Conservation (phyloP, 2,888 invertebrate species). For the Drosophila monieri region DNA sequence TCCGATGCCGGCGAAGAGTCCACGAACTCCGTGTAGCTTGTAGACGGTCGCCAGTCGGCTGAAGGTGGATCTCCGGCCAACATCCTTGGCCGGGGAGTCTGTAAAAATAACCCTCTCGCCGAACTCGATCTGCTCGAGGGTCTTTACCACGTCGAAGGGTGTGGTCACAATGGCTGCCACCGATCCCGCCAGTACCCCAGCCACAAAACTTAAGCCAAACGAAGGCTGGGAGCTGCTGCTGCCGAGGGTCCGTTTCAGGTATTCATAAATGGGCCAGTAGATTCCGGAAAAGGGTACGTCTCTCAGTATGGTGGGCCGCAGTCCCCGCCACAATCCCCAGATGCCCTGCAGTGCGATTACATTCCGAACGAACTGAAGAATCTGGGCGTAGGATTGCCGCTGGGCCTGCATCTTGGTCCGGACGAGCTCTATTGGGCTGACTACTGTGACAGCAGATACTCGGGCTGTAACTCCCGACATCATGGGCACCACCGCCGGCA, state of each 20-base stretch:
- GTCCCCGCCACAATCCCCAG: slow-evolving; percentile 92
- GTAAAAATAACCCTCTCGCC: slow-evolving; percentile 89
- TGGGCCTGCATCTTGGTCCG: slow-evolving; percentile 99
- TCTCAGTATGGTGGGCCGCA: slow-evolving; percentile 80
- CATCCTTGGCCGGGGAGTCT: slow-evolving; percentile 71
- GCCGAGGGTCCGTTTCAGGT: slow-evolving; percentile 87
- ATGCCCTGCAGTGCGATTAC: slow-evolving; percentile 89
- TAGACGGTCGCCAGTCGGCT: slow-evolving; percentile 88
- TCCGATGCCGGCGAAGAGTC: slow-evolving; percentile 92
- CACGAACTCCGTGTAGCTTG: slow-evolving; percentile 88
- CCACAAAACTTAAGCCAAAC: slow-evolving; percentile 90
- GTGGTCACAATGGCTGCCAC: slow-evolving; percentile 97
- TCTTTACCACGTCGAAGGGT: slow-evolving; percentile 99
- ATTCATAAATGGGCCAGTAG: slow-evolving; percentile 96
- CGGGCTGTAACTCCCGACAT: slow-evolving; percentile 93
- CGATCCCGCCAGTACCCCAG: slow-evolving; percentile 92
- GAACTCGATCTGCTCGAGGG: slow-evolving; percentile 96
- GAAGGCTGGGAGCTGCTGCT: slow-evolving; percentile 85
- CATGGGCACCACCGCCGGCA: slow-evolving; percentile 91
- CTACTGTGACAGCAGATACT: slow-evolving; percentile 91
- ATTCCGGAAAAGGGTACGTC: slow-evolving; percentile 86
- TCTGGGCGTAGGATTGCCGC: slow-evolving; percentile 89
- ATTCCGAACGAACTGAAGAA: slow-evolving; percentile 85
- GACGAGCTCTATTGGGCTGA: slow-evolving; percentile 97
- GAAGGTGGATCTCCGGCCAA: slow-evolving; percentile 68